Conservation (phyloP, 2,113 vertebrate genomes). For the Candoia aspera region DNA sequence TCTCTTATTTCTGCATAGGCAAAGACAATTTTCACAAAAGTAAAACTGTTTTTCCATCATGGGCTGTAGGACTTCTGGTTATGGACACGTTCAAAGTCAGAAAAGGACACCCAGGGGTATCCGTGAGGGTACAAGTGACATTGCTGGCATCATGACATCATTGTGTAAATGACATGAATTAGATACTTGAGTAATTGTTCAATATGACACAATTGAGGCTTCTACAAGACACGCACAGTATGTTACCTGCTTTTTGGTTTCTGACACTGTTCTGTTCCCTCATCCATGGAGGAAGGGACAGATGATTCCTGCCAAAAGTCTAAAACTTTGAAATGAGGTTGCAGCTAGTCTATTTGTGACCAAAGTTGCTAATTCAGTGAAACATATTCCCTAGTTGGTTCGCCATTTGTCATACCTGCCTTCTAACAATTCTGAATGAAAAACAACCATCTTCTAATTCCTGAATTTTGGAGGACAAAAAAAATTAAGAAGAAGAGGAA, state of each 20-base stretch:
- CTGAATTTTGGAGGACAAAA: not conserved
- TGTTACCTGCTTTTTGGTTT: not conserved
- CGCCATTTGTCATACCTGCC: too few relatives aligned
- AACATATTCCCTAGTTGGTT: not conserved
- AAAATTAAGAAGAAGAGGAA: not conserved
- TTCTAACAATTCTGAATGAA: not conserved
- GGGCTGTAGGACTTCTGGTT: not conserved
- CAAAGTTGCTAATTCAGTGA: not conserved
- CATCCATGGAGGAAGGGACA: not conserved
- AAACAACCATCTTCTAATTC: not conserved
- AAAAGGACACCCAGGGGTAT: not conserved
- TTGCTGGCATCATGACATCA: not conserved
- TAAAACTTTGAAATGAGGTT: not conserved
- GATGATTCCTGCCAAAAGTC: not conserved
- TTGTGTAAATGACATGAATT: not conserved
- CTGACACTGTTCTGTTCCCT: not conserved
- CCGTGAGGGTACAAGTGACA: not conserved
- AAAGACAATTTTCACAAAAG: not conserved
- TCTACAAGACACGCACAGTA: not conserved
- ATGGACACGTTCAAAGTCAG: not conserved
- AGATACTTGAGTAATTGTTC: not conserved
- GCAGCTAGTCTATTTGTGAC: not conserved
- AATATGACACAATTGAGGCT: not conserved
- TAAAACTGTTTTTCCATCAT: not conserved
- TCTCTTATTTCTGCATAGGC: not conserved